Evolutionary conservation across 2,888 invertebrate genomes (phyloP), one percentile per base, ranked within the genome.

Genomic region (Ernsta delagoae): DNA sequence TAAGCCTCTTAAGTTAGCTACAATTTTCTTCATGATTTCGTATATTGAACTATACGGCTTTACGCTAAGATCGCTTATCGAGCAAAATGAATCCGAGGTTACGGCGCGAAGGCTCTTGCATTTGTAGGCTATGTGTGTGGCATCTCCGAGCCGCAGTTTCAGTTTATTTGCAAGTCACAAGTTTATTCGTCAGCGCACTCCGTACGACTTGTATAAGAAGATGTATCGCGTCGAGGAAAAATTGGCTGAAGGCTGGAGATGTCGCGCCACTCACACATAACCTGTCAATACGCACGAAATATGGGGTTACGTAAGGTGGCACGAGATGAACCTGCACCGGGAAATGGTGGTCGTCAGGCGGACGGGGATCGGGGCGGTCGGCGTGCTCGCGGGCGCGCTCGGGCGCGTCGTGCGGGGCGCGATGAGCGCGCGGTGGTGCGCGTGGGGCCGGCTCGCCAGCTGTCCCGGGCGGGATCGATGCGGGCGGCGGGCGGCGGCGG

Each of bases 401-500:
- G 81, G 76, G 80, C 78, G 82, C 79, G 81, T 82, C 80, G 85
- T 79, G 83, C 80, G 76, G 83, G 79, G 85, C 83, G 84, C 82
- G 85, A 80, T 79, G 80, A 79, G 82, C 83, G 84, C 80, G 81
- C 75, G 81, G 81, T 74, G 79, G 78, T 77, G 78, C 82, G 86
- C 87, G 86, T 86, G 85, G 71, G 72, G 75, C 72, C 72, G 74
- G 75, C 78, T 77, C 86, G 84, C 83, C 83, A 83, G 84, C 85
- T 82, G 83, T 84, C 85, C 85, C 88, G 88, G 87, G 86, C 86
- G 89, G 89, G 89, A 90, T 90, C 91, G 90, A 91, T 92, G 91
- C 90, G 90, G 90, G 90, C 89, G 84, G 90, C 92, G 90, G 89
- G 92, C 90, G 91, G 88, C 88, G 87, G 90, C 90, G 90, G 92